Evolutionary conservation across 2,888 invertebrate genomes (phyloP).

Genomic region (Sinodicranocentrus sp.): DNA sequence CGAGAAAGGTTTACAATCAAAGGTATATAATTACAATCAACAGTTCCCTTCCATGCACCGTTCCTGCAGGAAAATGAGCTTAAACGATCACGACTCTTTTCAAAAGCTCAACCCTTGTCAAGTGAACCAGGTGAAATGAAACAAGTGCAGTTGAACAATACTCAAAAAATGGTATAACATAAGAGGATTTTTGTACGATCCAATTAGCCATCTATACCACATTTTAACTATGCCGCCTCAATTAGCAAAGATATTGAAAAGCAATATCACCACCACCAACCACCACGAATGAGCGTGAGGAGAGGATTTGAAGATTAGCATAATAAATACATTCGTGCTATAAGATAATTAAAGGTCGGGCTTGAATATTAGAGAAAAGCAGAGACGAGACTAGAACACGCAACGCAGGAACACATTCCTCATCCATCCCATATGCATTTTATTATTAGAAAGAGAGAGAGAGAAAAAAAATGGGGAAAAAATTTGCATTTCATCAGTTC

Average conservation of each 20-base stretch:
- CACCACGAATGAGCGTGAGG: conserved; percentile 47
- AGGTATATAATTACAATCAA: conserved; percentile 25
- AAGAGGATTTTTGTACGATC: conserved; percentile 33
- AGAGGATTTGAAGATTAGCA: conserved; percentile 61
- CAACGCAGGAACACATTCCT: neutral
- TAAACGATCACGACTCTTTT: conserved; percentile 46
- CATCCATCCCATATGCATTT: neutral
- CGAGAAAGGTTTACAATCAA: conserved; percentile 10
- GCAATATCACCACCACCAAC: conserved; percentile 16
- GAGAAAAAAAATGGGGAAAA: conserved; percentile 7
- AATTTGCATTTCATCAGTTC: conserved; percentile 6
- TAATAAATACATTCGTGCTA: conserved; percentile 67
- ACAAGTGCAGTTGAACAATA: conserved; percentile 5
- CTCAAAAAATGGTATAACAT: neutral
- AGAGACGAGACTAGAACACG: conserved; percentile 6
- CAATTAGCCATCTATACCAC: conserved; percentile 42
- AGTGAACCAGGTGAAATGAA: neutral
- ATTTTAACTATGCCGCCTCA: conserved; percentile 37
- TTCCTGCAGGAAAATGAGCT: conserved; percentile 32
- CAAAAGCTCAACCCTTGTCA: no score
- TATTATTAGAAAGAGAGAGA: neutral
- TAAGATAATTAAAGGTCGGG: conserved; percentile 71
- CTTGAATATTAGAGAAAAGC: conserved; percentile 39
- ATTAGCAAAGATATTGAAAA: conserved; percentile 49
- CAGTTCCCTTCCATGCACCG: conserved; percentile 33